Conservation (phyloP, 2,797 vertebrate genomes). For the Mormyrops boulengeri region DNA sequence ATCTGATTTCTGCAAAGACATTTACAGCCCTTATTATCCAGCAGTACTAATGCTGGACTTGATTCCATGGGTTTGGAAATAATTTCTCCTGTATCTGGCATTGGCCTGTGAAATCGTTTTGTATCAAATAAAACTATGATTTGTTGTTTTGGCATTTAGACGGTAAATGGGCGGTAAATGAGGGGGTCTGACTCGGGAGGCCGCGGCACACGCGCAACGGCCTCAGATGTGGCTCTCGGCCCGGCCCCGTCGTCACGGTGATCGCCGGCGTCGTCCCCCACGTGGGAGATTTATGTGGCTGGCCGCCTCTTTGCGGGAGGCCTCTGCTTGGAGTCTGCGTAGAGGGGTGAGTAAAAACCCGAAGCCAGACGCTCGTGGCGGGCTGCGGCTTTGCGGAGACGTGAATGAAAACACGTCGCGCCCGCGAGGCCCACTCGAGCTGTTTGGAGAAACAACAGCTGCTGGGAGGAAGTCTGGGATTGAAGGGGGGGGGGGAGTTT, state of each 20-base stretch:
- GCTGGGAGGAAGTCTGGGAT: slow-evolving; percentile 21
- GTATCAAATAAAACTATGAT: not conserved
- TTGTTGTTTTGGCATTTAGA: not conserved
- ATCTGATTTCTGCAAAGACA: not conserved
- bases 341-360: not conserved
- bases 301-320: not conserved
- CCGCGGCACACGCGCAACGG: not conserved
- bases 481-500: not conserved
- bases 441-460: slow-evolving; percentile 19
- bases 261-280: not conserved
- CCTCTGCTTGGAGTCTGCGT: not conserved
- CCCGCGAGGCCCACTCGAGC: not conserved
- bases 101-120: not conserved
- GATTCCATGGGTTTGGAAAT: not conserved
- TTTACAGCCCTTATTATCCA: not conserved
- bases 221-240: not conserved
- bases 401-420: not conserved
- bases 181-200: not conserved
- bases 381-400: not conserved
- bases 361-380: not conserved
- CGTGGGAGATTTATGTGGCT: not conserved
- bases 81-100: not conserved
- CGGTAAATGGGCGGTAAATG: not conserved
- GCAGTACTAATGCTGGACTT: not conserved
- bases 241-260: not conserved